Base-by-base conservation (phyloP, 1,140 invertebrate species). In the Globodera ellingtonae region DNA sequence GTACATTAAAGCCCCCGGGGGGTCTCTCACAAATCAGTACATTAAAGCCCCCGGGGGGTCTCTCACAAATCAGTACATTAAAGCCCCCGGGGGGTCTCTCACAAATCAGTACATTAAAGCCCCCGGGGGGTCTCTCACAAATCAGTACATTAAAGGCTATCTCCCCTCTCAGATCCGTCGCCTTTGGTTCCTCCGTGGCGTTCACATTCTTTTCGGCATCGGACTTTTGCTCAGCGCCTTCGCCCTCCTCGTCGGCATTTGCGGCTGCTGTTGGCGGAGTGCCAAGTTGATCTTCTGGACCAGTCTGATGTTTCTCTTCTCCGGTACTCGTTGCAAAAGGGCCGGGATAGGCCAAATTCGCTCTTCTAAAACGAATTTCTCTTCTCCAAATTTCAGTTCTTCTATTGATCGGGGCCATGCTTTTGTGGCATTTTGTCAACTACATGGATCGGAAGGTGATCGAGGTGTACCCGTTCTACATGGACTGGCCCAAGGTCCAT, bases 381-480 rank as follows among this genome's bases (percentile, higher is more conserved):
- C 35, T 2, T 71, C 10, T 47, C 24, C 35, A 59, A 21, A 59
- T 47, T 84, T 52, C 18, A 83, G 84, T 77, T 24, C 69, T 84
- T 10, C 78, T 84, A 24, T 48, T 84, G n/a, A 76, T 76, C 56
- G 78, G 72, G 47, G 59, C 79, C 13, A 85, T 84, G 84, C 74
- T 72, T 35, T 48, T 83, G 3, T 84, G 80, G 81, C 84, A 84
- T 72, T 83, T 73, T 83, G 79, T 80, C 6, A 50, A 84, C n/a
- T 86, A 84, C 72, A 66, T 78, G 71, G 84, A 84, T 47, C 70
- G 82, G n/a, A 62, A 75, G 6, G 59, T 84, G 35, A 69, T 84
- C 21, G 79, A 84, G 7, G 71, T 85, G 44, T 48, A 50, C 59
- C 84, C 84, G 2, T 84, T 85, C 74, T 86, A 86, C 65, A 69